A percentile compares a stretch with the other conserved stretches of the same genome.
phyloP scores from a whole-genome alignment of 2,113 vertebrate genomes.

The Phodopus roborovskii region DNA sequence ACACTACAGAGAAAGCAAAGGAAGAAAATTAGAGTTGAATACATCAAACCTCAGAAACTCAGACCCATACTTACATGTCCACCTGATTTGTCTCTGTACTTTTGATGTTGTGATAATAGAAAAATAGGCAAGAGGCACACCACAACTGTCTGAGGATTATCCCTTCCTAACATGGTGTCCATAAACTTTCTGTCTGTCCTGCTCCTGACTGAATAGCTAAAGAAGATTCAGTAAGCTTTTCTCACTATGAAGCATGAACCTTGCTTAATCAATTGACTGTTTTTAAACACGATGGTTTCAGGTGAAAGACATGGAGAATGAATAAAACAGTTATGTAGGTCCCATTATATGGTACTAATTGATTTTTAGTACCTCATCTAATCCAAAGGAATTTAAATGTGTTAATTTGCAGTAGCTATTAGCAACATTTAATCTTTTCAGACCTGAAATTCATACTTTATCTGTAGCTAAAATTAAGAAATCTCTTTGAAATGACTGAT shows the following conservation, averaged over 20 bases:
- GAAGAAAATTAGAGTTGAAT: background rate
- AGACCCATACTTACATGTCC: background rate
- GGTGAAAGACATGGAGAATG: conserved; percentile 71
- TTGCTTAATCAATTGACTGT: conserved; percentile 69
- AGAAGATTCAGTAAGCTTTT: background rate
- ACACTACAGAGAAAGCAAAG: background rate
- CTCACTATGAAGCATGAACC: conserved; percentile 57
- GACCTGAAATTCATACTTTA: conserved; percentile 70
- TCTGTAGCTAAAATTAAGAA: conserved; percentile 76
- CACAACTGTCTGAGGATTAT: background rate
- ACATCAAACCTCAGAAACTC: background rate
- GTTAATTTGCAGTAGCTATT: conserved; percentile 76
- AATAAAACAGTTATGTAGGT: conserved; percentile 67
- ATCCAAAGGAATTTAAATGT: conserved; percentile 75
- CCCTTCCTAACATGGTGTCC: background rate
- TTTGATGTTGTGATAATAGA: conserved; percentile 30
- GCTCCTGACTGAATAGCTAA: conserved; percentile 5
- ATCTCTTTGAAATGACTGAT: conserved; percentile 72
- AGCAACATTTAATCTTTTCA: conserved; percentile 79
- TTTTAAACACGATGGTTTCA: conserved; percentile 78
- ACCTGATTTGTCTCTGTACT: background rate
- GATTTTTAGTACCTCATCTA: conserved; percentile 77
- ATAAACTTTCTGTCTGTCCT: conserved; percentile 21
- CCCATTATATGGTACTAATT: conserved; percentile 77
- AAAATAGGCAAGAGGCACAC: background rate